A percentile compares a stretch with the other conserved stretches of the same genome.
Conservation (phyloP, 2,888 invertebrate genomes). For the Hydraecia micacea region DNA sequence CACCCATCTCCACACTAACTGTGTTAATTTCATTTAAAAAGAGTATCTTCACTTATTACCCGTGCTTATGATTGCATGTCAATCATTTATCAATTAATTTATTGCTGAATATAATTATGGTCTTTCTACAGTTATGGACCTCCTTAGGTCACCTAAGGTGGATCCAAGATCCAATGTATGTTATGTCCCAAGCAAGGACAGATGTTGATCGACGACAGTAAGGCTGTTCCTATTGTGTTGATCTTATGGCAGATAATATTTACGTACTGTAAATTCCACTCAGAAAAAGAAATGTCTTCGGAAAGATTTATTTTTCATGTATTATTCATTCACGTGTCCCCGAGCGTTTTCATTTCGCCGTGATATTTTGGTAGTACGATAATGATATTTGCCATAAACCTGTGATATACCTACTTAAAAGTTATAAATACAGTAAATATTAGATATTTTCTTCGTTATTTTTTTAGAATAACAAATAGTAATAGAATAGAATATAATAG, state of each 20-base stretch:
- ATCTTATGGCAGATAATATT: constrained; percentile 76
- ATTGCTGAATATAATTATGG: background rate
- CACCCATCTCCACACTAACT: constrained; percentile 79
- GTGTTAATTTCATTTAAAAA: constrained; percentile 84
- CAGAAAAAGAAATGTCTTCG: constrained; percentile 79
- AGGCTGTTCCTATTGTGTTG: constrained; percentile 65
- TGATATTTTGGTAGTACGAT: constrained; percentile 84
- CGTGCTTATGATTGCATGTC: constrained; percentile 57
- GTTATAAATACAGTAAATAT: constrained; percentile 44
- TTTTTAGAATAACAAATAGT: background rate
- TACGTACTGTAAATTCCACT: constrained; percentile 82
- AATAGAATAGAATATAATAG: no score
- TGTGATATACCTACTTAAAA: constrained; percentile 54
- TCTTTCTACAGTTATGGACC: background rate
- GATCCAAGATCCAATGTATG: background rate
- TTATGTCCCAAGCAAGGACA: background rate
- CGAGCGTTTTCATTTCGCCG: constrained; percentile 86
- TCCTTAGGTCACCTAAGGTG: background rate
- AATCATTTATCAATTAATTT: constrained; percentile 50
- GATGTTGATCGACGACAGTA: constrained; percentile 8
- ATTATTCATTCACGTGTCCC: constrained; percentile 88
- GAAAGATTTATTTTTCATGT: constrained; percentile 88
- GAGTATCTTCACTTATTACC: constrained; percentile 72
- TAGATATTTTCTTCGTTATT: background rate
- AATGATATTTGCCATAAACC: constrained; percentile 84